Conservation (phyloP, 1,140 invertebrate species). For the Drepana arcuata region DNA sequence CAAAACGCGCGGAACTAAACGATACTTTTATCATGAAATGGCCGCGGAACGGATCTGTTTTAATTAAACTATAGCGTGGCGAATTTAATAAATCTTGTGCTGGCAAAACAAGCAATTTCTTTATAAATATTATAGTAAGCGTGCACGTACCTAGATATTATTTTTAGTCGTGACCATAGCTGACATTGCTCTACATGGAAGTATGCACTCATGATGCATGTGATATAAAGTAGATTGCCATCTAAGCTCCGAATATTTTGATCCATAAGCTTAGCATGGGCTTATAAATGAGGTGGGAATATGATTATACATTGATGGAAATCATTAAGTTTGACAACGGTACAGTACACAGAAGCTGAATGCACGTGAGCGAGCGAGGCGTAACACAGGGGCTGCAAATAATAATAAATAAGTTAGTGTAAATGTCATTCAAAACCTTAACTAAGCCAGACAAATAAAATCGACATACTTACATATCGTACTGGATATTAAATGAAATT, state of each 20-base stretch:
- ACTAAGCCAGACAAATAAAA: no score
- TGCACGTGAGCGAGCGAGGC: no score
- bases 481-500: no score
- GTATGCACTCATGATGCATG: background rate
- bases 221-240: background rate
- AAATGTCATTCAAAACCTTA: no score
- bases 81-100: constrained; percentile 19
- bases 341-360: no score
- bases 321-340: no score
- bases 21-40: constrained; percentile 10
- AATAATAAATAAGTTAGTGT: no score
- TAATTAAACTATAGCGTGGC: constrained; percentile 15
- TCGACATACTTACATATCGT: no score
- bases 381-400: no score
- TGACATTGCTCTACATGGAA: background rate
- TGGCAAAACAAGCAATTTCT: constrained; percentile 10
- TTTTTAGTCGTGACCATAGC: background rate
- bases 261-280: background rate
- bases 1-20: constrained; percentile 21
- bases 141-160: background rate
- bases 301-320: no score
- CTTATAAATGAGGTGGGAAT: no score
- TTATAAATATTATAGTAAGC: background rate
- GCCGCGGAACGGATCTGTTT: constrained; percentile 19
- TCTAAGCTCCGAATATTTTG: background rate